Evolutionary conservation across 2,888 invertebrate species (phyloP).

Genomic region (Heliconius sara): DNA sequence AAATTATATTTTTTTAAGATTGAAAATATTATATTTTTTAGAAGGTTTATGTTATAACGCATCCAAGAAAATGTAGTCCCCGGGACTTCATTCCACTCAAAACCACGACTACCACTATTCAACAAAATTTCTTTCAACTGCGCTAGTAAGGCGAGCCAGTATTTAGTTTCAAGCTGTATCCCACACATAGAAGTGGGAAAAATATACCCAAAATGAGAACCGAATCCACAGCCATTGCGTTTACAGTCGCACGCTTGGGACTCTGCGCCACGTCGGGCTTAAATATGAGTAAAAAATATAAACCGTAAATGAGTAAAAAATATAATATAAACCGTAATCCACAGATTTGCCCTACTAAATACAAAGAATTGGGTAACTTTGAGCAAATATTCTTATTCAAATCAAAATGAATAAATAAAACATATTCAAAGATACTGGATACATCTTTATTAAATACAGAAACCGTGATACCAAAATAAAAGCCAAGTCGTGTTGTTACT

Average conservation of each 20-base stretch:
- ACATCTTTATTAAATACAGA: slow-evolving; percentile 70
- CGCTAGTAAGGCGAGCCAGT: too few relatives aligned
- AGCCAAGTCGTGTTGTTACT: slow-evolving; percentile 63
- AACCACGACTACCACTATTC: too few relatives aligned
- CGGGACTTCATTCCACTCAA: too few relatives aligned
- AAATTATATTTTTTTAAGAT: too few relatives aligned
- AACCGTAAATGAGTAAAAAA: background rate
- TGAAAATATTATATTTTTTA: too few relatives aligned
- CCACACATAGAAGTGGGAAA: too few relatives aligned
- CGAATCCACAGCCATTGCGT: background rate
- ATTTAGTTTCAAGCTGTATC: too few relatives aligned
- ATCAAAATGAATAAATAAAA: slow-evolving; percentile 31
- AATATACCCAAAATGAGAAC: too few relatives aligned
- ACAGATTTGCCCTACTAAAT: background rate
- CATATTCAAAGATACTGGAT: slow-evolving; percentile 54
- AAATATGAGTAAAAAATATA: background rate
- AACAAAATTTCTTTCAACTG: too few relatives aligned
- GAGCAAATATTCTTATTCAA: background rate
- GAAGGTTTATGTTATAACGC: too few relatives aligned
- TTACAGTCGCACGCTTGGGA: background rate
- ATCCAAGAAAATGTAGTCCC: too few relatives aligned
- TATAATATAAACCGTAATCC: background rate
- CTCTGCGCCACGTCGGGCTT: background rate
- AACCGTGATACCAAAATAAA: slow-evolving; percentile 61
- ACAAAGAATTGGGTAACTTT: background rate